phyloP scores from a whole-genome alignment of 2,113 vertebrate species.

The Alosa alosa region DNA sequence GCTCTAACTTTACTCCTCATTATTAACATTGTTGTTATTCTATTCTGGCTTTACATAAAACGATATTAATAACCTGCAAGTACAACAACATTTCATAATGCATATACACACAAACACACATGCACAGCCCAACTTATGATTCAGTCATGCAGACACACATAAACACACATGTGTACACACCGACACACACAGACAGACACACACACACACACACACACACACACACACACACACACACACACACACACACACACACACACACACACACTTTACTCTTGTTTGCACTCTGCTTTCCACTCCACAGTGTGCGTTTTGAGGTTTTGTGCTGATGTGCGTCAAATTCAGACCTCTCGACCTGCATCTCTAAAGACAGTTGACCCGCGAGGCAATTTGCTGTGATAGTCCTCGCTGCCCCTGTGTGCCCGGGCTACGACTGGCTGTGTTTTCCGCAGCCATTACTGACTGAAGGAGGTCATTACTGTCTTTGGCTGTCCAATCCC shows the following conservation, averaged over 20 bases:
- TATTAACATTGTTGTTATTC: too few species aligned
- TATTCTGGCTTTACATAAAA: not conserved
- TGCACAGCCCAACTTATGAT: too few species aligned
- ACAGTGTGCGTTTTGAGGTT: not conserved
- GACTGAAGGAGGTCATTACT: not conserved
- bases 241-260: not conserved
- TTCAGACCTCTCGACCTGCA: not conserved
- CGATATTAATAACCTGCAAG: too few species aligned
- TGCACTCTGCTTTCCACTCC: not conserved
- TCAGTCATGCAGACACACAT: not conserved
- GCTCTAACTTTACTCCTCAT: too few species aligned
- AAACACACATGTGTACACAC: not conserved
- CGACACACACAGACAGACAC: too few species aligned
- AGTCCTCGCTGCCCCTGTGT: not conserved
- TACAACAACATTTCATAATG: too few species aligned
- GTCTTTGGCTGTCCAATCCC: not conserved
- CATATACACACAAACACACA: too few species aligned
- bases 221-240: not conserved
- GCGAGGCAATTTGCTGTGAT: not conserved
- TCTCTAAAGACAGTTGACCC: not conserved
- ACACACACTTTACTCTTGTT: not conserved
- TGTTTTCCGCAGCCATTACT: not conserved
- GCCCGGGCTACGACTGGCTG: not conserved
- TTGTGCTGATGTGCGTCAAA: not conserved
- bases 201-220: not conserved